phyloP scores from a whole-genome alignment of 2,888 invertebrate genomes.

The Folsomia manolachei region DNA sequence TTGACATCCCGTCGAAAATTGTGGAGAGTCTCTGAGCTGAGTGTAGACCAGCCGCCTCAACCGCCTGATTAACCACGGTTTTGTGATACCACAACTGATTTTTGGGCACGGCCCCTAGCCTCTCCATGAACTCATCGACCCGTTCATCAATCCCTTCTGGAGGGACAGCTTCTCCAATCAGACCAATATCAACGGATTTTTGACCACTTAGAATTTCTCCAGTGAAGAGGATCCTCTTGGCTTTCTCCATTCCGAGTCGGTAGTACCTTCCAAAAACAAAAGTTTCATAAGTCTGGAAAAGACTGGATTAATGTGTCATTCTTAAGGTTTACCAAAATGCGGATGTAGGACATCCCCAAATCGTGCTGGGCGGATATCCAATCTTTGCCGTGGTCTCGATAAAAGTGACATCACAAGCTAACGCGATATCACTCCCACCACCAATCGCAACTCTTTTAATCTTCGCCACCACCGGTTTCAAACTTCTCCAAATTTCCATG shows the following conservation, averaged over 20 bases:
- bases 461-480: conserved; percentile 44
- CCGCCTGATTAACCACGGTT: conserved; percentile 42
- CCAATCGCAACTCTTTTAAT: conserved; percentile 41
- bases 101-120: conserved; percentile 38
- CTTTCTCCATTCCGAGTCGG: conserved; percentile 42
- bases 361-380: conserved; percentile 7
- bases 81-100: conserved; percentile 47
- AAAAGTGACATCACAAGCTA: conserved; percentile 47
- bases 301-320: too few relatives aligned
- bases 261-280: too few relatives aligned
- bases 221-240: conserved; percentile 43
- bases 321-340: conserved; percentile 44
- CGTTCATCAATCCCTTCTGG: conserved; percentile 28
- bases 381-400: conserved; percentile 35
- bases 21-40: conserved; percentile 43
- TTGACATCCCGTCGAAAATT: conserved; percentile 43
- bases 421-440: conserved; percentile 44
- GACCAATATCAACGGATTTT: conserved; percentile 38
- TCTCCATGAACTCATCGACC: conserved; percentile 38
- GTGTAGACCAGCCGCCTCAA: conserved; percentile 38
- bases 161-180: conserved; percentile 37
- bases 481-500: conserved; percentile 45
- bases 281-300: too few relatives aligned
- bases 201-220: conserved; percentile 40
- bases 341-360: conserved; percentile 45